Evolutionary conservation across 1,140 invertebrate species (phyloP).

Genomic region (Apis florea): DNA sequence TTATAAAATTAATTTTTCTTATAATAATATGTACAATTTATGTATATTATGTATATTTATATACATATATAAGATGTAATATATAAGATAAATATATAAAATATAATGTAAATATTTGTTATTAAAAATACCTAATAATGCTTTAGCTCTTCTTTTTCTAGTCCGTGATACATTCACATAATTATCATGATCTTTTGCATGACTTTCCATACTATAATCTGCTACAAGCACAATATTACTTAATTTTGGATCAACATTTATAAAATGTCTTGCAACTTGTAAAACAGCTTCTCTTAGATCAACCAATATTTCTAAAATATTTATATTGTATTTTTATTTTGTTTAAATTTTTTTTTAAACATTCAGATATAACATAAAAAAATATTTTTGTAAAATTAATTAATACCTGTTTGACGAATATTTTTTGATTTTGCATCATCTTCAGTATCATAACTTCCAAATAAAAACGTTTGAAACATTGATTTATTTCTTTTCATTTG

Average conservation of each 20-base stretch:
- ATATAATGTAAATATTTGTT: neutral
- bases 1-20: neutral
- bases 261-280: constrained; percentile 93
- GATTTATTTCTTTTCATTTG: constrained; percentile 96
- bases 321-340: neutral
- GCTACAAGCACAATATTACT: constrained; percentile 89
- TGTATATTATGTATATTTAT: too few relatives aligned
- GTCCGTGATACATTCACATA: constrained; percentile 95
- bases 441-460: constrained; percentile 87
- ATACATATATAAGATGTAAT: too few relatives aligned
- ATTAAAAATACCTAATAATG: constrained; percentile 86
- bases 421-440: constrained; percentile 97
- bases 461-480: constrained; percentile 93
- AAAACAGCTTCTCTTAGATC: constrained; percentile 97
- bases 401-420: constrained; percentile 92
- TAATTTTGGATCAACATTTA: constrained; percentile 89
- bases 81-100: too few relatives aligned
- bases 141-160: constrained; percentile 95
- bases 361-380: neutral
- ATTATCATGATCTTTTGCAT: constrained; percentile 95
- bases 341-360: constrained; percentile 10
- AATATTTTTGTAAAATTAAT: constrained; percentile 1
- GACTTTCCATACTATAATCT: constrained; percentile 97
- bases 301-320: constrained; percentile 91
- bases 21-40: neutral